Evolutionary conservation across 1,140 invertebrate genomes (phyloP).

Genomic region (Megathymus violae): DNA sequence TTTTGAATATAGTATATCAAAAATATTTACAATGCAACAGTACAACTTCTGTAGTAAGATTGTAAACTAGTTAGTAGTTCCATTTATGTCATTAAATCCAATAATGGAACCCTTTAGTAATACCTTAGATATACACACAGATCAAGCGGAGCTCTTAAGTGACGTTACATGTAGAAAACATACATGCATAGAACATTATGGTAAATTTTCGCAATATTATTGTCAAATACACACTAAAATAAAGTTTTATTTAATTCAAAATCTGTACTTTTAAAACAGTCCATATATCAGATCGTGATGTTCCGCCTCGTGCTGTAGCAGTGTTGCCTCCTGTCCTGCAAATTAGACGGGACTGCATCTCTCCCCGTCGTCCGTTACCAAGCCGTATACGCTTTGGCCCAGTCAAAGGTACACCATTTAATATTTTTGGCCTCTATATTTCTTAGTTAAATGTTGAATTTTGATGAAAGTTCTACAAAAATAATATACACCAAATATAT

Average conservation of each 20-base stretch:
- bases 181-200: slow-evolving; percentile 15
- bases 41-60: too few relatives aligned
- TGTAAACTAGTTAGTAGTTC: too few relatives aligned
- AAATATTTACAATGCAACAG: background rate
- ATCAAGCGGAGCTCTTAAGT: background rate
- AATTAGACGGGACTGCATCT: slow-evolving; percentile 36
- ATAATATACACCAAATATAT: too few relatives aligned
- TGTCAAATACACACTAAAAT: too few relatives aligned
- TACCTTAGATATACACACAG: background rate
- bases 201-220: slow-evolving; percentile 9
- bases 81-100: too few relatives aligned
- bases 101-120: background rate
- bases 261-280: slow-evolving; percentile 35
- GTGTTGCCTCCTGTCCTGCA: slow-evolving; percentile 47
- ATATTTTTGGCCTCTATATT: too few relatives aligned
- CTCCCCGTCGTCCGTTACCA: slow-evolving; percentile 40
- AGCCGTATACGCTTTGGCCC: slow-evolving; percentile 52
- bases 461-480: too few relatives aligned
- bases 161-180: slow-evolving; percentile 2
- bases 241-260: too few relatives aligned
- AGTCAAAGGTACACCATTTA: slow-evolving; percentile 43
- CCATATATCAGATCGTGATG: slow-evolving; percentile 44
- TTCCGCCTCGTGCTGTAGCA: slow-evolving; percentile 45
- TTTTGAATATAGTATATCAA: too few relatives aligned
- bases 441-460: too few relatives aligned